phyloP scores from a whole-genome alignment of 2,888 invertebrate genomes.

The Stratiomys singularior region DNA sequence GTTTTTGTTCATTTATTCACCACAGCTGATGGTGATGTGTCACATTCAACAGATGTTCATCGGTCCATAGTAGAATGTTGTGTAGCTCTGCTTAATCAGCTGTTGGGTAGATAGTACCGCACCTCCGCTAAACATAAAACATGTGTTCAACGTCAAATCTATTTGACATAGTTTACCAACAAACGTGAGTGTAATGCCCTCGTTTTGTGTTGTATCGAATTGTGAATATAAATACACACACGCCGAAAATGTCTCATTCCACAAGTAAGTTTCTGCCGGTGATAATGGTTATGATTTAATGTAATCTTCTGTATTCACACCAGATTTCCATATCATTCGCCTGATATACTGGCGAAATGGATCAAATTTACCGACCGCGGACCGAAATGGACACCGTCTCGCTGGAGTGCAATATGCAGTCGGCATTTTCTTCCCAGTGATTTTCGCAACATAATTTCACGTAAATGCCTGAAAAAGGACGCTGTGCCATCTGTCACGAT shows the following conservation, averaged over 20 bases:
- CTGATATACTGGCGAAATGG: slow-evolving; percentile 61
- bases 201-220: slow-evolving; percentile 63
- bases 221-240: slow-evolving; percentile 64
- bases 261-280: slow-evolving; percentile 58
- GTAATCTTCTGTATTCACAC: background rate
- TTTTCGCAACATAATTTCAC: slow-evolving; percentile 59
- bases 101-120: no score
- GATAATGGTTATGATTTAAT: background rate
- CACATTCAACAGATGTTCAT: no score
- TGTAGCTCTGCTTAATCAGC: no score
- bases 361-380: slow-evolving; percentile 61
- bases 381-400: slow-evolving; percentile 62
- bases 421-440: slow-evolving; percentile 62
- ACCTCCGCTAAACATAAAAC: background rate
- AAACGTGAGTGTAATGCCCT: slow-evolving; percentile 58
- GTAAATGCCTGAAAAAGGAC: slow-evolving; percentile 61
- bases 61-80: no score
- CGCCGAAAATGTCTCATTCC: slow-evolving; percentile 63
- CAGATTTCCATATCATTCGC: slow-evolving; percentile 62
- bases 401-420: slow-evolving; percentile 65
- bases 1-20: no score
- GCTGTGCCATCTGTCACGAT: slow-evolving; percentile 58
- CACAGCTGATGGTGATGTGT: no score
- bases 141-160: slow-evolving; percentile 15
- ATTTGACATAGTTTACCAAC: slow-evolving; percentile 8